Base-by-base conservation (phyloP, 2,113 vertebrate genomes). In the Psittacus erithacus region DNA sequence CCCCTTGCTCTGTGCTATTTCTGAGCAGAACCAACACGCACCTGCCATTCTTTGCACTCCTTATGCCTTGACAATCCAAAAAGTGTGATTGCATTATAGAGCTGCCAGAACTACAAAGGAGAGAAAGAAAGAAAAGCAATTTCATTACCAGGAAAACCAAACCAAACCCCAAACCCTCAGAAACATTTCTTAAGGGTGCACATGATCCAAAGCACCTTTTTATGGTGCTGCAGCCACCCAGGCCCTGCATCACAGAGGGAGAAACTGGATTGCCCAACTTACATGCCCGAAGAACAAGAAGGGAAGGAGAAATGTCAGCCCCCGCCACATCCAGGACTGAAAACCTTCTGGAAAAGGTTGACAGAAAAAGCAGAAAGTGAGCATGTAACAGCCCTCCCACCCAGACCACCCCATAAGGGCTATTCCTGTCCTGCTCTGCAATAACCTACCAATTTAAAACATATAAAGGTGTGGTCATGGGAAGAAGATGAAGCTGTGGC, bases 311-410 rank as follows among this genome's bases (percentile, higher is more conserved):
- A 99, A 99, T 0, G 99, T 99, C 94, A 99, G 98, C 13, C 99
- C 99, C 84, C 99, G 98, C 99, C 99, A 99, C 99, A 99, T 99
- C 99, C 99, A 99, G 28, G 99, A 99, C 98, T 99, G 99, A 96
- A 99, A 99, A 44, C 99, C 99, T 97, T 99, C 99, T 99, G 98
- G 17, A 89, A 97, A 86, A 88, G 68, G 70, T 86, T 47, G 63
- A 60, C n/a, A 93, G 90, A 74, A 76, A 20, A 88, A 23, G 24
- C 43, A 78, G 24, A 88, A 33, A 12, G 27, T 91, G 82, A 87
- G 83, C 62, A 83, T 0, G 17, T 68, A 63, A 52, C 17, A 86
- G 49, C 49, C 82, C 41, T 35, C n/a, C 39, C 33, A 64, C 47
- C 73, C 82, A 77, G n/a, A 23, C 17, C 63, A 65, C 18, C 53